Evolutionary conservation across 2,797 vertebrate species (phyloP).

Genomic region (Coregonus sp.): DNA sequence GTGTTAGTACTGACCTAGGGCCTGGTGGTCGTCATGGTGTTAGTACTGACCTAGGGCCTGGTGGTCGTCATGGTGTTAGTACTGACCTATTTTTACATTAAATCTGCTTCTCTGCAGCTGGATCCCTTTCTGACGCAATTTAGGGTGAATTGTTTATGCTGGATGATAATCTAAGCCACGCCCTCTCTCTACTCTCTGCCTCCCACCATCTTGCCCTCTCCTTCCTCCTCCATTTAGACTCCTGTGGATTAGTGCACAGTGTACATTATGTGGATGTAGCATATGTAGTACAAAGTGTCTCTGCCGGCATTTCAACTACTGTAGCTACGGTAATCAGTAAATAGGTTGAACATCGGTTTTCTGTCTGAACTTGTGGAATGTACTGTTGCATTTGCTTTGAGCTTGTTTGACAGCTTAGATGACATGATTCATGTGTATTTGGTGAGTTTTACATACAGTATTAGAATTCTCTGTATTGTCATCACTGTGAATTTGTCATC

Average conservation of each 20-base stretch:
- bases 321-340: no score
- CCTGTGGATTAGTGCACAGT: no score
- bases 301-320: no score
- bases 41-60: no score
- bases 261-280: no score
- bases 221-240: not conserved
- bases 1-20: no score
- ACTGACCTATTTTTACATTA: not conserved
- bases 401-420: no score
- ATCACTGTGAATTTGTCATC: not conserved
- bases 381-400: not conserved
- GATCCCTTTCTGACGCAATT: not conserved
- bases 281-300: no score
- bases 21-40: no score
- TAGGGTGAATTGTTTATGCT: not conserved
- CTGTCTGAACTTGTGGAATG: not conserved
- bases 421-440: not conserved
- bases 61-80: no score
- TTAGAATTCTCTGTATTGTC: not conserved
- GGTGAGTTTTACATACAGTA: not conserved
- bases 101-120: not conserved
- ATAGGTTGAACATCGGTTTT: no score
- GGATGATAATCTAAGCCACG: not conserved
- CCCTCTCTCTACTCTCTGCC: not conserved
- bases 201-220: not conserved